Evolutionary conservation across 2,888 invertebrate genomes (phyloP).

Genomic region (Argynnis bischoffii): DNA sequence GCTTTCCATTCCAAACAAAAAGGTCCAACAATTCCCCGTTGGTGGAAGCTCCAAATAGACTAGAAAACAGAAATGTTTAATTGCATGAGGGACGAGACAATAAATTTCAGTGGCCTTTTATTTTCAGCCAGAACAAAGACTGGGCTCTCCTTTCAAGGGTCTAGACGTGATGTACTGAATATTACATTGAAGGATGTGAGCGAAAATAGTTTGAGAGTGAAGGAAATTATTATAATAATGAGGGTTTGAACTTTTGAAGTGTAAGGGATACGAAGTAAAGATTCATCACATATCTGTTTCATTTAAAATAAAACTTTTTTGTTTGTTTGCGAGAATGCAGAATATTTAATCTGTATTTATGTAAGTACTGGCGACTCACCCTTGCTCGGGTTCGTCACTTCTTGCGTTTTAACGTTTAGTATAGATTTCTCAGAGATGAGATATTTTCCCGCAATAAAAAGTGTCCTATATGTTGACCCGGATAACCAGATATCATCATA

Average conservation of each 20-base stretch:
- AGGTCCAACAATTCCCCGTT: neutral
- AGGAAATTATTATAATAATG: neutral
- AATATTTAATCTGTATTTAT: too few species aligned
- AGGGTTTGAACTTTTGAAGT: neutral
- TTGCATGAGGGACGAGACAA: slow-evolving; percentile 33
- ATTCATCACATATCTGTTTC: too few species aligned
- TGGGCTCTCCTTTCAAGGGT: slow-evolving; percentile 22
- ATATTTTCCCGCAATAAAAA: too few species aligned
- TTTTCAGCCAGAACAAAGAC: slow-evolving; percentile 33
- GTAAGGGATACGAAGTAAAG: too few species aligned
- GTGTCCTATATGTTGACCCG: too few species aligned
- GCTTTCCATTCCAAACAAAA: neutral
- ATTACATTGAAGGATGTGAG: slow-evolving; percentile 21
- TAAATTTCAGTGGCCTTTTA: slow-evolving; percentile 38
- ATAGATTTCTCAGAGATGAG: too few species aligned
- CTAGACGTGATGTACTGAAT: slow-evolving; percentile 27
- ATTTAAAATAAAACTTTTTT: too few species aligned
- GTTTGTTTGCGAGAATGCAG: too few species aligned
- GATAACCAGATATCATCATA: too few species aligned
- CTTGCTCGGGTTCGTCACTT: too few species aligned
- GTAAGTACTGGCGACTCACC: too few species aligned
- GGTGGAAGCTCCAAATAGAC: slow-evolving; percentile 6
- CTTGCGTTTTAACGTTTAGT: too few species aligned
- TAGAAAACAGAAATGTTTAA: slow-evolving; percentile 29
- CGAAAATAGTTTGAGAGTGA: neutral